Evolutionary conservation across 2,797 vertebrate species (phyloP).

Genomic region (Neomorphus geoffroyi): DNA sequence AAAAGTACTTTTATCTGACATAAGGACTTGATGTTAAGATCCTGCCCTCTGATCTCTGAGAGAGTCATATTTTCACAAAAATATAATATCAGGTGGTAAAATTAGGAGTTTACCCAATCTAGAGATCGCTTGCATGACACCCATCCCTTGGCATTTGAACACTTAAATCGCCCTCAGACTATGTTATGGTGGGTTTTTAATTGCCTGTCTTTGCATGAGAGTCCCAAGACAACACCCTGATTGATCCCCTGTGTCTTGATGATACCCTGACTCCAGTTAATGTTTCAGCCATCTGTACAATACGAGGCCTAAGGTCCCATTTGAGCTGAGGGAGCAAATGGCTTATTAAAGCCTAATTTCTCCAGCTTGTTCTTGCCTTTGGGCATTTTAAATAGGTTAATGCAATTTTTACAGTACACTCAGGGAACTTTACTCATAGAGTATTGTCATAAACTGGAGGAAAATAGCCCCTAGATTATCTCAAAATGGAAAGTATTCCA

Average conservation of each 20-base stretch:
- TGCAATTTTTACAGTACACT: constrained; percentile 58
- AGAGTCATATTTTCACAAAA: not conserved
- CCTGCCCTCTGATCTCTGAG: rapidly evolving
- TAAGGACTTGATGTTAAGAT: not conserved
- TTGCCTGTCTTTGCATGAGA: constrained; percentile 24
- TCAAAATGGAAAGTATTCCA: constrained; percentile 34
- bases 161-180: not conserved
- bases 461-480: constrained; percentile 54
- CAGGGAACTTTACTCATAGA: constrained; percentile 53
- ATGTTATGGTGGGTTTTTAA: not conserved
- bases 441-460: constrained; percentile 43
- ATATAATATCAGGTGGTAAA: not conserved
- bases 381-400: constrained; percentile 69
- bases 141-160: not conserved
- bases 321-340: constrained; percentile 62
- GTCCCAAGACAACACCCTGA: not conserved
- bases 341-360: constrained; percentile 68
- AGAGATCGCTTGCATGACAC: not conserved
- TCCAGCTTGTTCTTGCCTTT: constrained; percentile 61
- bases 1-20: not conserved
- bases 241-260: constrained; percentile 33
- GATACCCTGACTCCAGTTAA: constrained; percentile 12
- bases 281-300: constrained; percentile 33
- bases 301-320: constrained; percentile 48
- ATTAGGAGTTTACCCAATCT: not conserved